Percentiles rank a stretch among this genome's conserved stretches.
phyloP scores from a whole-genome alignment of 2,113 vertebrate species.

The Laterallus jamaicensis region DNA sequence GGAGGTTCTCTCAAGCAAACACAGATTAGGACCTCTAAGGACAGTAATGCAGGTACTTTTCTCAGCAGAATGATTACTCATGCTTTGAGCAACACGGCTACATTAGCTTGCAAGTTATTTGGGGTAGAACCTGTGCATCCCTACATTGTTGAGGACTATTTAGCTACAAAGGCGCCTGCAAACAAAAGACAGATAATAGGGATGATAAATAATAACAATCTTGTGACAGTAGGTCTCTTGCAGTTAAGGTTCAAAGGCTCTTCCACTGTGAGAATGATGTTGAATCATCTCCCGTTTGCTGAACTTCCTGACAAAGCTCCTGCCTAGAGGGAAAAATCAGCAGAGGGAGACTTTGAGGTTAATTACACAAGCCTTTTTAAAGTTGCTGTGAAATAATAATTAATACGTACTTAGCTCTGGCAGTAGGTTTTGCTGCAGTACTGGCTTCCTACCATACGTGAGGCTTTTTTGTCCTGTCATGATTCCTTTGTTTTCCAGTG shows the following conservation, averaged over 20 bases:
- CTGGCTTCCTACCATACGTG: neutral
- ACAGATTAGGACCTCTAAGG: neutral
- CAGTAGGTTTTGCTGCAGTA: neutral
- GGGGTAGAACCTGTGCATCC: neutral
- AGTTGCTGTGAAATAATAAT: constrained; percentile 24
- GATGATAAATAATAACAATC: neutral
- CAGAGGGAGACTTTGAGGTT: constrained; percentile 11
- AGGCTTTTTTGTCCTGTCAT: neutral
- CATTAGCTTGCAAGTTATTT: neutral
- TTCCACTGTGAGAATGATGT: neutral
- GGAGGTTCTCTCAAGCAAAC: neutral
- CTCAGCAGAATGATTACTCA: neutral
- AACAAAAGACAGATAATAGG: neutral
- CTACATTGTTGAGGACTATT: neutral
- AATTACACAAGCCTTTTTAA: constrained; percentile 33
- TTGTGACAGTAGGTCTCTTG: neutral
- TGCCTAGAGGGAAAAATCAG: constrained; percentile 14
- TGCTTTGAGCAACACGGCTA: neutral
- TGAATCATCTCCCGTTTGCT: neutral
- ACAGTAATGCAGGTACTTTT: neutral
- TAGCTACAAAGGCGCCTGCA: neutral
- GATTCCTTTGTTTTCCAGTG: neutral
- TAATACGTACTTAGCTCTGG: neutral
- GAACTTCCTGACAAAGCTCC: constrained; percentile 23
- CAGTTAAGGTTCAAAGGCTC: constrained; percentile 5